Evolutionary conservation across 2,113 vertebrate genomes (phyloP).

Genomic region (Trinectes maculatus): DNA sequence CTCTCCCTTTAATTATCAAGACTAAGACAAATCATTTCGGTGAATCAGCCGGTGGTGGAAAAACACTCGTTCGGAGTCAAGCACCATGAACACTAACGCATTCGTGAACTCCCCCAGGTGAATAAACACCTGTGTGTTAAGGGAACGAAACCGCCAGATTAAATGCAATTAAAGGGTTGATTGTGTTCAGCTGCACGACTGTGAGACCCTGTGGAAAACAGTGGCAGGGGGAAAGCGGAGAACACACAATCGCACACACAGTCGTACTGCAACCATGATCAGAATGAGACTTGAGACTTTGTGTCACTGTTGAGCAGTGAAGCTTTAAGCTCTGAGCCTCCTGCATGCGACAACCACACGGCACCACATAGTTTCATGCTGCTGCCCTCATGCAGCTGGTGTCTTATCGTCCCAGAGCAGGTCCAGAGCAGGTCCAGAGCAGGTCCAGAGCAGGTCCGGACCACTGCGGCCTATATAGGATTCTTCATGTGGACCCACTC

Average conservation of each 20-base stretch:
- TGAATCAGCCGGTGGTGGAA: constrained; percentile 6
- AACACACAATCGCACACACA: constrained; percentile 1
- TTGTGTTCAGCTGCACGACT: constrained; percentile 43
- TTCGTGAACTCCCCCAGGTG: constrained; percentile 31
- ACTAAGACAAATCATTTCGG: constrained; percentile 6
- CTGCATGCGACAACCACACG: constrained; percentile 30
- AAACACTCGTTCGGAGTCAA: constrained; percentile 41
- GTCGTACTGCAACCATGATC: constrained; percentile 1
- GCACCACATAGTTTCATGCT: constrained; percentile 5
- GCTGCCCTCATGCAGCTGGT: constrained; percentile 16
- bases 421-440: constrained; percentile 24
- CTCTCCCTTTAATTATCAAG: not conserved
- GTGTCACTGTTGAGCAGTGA: constrained; percentile 13
- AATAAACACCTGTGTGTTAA: constrained; percentile 28
- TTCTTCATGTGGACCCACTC: constrained; percentile 48
- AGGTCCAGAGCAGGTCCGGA: constrained; percentile 19
- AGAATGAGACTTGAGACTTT: constrained; percentile 23
- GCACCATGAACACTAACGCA: constrained; percentile 34
- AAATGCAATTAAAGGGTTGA: constrained; percentile 45
- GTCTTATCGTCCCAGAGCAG: constrained; percentile 22
- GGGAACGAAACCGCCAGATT: constrained; percentile 45
- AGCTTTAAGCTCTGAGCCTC: constrained; percentile 44
- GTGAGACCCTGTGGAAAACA: constrained; percentile 7
- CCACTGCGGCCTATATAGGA: constrained; percentile 16
- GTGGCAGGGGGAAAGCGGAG: constrained; percentile 1